Evolutionary conservation across 2,888 invertebrate species (phyloP).

Genomic region (Hydraecia micacea): DNA sequence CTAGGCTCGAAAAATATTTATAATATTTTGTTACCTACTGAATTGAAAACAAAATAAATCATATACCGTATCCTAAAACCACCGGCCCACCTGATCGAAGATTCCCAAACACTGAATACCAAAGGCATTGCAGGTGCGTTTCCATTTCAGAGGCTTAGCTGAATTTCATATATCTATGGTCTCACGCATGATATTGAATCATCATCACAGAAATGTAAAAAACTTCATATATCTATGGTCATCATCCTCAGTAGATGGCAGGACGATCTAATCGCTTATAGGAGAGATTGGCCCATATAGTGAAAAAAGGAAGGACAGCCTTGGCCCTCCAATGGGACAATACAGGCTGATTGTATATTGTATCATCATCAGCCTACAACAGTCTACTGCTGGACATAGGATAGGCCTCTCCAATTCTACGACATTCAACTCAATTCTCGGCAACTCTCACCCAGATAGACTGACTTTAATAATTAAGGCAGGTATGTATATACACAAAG

Average conservation of each 20-base stretch:
- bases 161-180: no score
- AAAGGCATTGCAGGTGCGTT: background rate
- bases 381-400: background rate
- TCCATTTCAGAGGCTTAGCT: background rate
- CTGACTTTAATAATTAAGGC: background rate
- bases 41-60: background rate
- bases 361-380: background rate
- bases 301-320: no score
- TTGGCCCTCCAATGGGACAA: no score
- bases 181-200: no score
- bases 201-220: no score
- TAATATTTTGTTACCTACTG: background rate
- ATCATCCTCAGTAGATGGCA: no score
- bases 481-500: no score
- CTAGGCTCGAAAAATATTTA: background rate
- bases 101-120: background rate
- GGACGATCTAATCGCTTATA: no score
- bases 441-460: background rate
- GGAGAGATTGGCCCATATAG: no score
- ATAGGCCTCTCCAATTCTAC: background rate
- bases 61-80: background rate
- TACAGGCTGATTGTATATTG: no score
- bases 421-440: background rate
- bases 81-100: no score
- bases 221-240: no score